Evolutionary conservation across 1,140 invertebrate genomes (phyloP).

Genomic region (Pararge aegeria): DNA sequence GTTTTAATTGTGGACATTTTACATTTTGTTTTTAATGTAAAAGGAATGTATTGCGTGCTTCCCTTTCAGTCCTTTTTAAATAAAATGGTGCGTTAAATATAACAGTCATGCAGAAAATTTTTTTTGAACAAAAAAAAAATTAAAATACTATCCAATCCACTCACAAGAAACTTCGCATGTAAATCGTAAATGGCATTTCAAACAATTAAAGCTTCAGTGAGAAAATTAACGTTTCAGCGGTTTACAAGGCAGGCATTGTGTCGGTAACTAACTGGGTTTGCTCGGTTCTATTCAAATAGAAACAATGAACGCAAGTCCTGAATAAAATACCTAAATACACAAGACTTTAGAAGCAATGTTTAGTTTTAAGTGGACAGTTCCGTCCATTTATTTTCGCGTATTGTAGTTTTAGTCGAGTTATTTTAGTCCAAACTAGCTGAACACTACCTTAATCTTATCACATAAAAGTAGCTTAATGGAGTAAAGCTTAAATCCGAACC

Average conservation of each 20-base stretch:
- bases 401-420: slow-evolving; percentile 1
- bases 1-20: no score
- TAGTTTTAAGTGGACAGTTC: slow-evolving; percentile 30
- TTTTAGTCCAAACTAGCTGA: not conserved
- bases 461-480: not conserved
- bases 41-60: no score
- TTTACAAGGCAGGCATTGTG: slow-evolving; percentile 30
- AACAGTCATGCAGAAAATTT: no score
- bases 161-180: slow-evolving; percentile 15
- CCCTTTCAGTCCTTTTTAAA: no score
- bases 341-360: slow-evolving; percentile 24
- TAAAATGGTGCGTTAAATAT: no score
- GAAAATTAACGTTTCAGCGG: slow-evolving; percentile 30
- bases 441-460: not conserved
- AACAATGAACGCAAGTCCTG: slow-evolving; percentile 26
- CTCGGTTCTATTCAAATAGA: slow-evolving; percentile 31
- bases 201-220: slow-evolving; percentile 27
- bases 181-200: slow-evolving; percentile 20
- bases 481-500: not conserved
- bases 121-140: no score
- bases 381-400: slow-evolving; percentile 17
- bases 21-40: no score
- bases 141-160: no score
- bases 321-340: slow-evolving; percentile 31
- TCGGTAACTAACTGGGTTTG: slow-evolving; percentile 29